Base-by-base conservation (phyloP, 2,797 vertebrate genomes). In the Phoebastria nigripes region DNA sequence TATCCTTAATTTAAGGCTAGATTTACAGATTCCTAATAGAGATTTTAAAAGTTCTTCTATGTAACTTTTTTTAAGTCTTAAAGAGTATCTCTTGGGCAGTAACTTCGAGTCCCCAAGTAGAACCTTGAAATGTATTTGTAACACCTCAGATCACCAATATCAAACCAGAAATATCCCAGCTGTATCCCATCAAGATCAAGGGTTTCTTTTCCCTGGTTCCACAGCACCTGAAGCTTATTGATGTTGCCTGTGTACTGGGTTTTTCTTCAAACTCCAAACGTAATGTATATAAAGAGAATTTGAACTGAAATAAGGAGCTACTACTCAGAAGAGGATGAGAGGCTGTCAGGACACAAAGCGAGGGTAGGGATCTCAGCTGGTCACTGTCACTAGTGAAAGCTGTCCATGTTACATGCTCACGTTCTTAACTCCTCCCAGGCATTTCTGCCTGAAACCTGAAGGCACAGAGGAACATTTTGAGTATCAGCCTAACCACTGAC, bases 331-430 rank as follows among this genome's bases (percentile, higher is more conserved):
- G 52, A 89, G 15, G 41, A 47, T 7, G 29, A 82, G 74, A 72
- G 15, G 41, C 47, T 93, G 44, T 52, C 12, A 47, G 39, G 74
- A 46, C 33, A 31, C 16, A 39, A 56, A 84, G 33, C 1, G 0
- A 54, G 42, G 21, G 49, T 4, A 29, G 52, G 47, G 47, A 67
- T 78, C 29, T 49, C 73, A 47, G 59, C 42, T 59, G 73, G 12
- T 71, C 16, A 1, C 54, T 39, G 26, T 35, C n/a, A 29, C 18
- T 15, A 5, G 12, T 63, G 33, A 61, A 76, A 69, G 44, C 61
- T 65, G 6, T 51, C 20, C 12, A 0, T 33, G 3, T 52, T 73
- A 46, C 0, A 0, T 82, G 19, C 25, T 78, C 4, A 4, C 11
- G 33, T 61, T 88, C 65, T 33, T 37, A 52, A 47, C 14, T 61